These are phyloP conservation scores for Cheilosia urbana DNA, from an alignment of 2,888 invertebrate species.

Conservation along the genomic window DNA sequence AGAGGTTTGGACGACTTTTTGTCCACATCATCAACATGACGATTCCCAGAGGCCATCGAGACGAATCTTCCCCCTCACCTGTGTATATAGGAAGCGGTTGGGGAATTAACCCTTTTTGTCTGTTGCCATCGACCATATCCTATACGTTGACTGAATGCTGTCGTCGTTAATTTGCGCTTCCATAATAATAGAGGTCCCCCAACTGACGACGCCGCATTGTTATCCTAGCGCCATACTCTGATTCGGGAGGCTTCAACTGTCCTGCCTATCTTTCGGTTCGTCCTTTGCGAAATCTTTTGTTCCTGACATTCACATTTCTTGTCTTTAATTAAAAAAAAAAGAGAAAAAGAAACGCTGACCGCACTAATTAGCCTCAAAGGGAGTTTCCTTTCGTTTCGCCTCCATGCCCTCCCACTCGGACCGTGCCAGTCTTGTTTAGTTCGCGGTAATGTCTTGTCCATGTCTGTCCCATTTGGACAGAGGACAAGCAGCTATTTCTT, in stretches of 20 bases:
- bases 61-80: neutral
- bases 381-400: conserved; percentile 63
- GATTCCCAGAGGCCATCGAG: conserved; percentile 42
- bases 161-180: conserved; percentile 66
- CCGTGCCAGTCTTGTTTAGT: conserved; percentile 71
- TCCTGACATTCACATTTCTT: conserved; percentile 73
- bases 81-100: conserved; percentile 21
- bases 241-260: conserved; percentile 51
- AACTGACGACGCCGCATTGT: conserved; percentile 57
- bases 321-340: conserved; percentile 68
- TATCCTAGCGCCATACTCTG: conserved; percentile 45
- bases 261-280: conserved; percentile 61
- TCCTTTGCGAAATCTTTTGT: conserved; percentile 72
- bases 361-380: conserved; percentile 83
- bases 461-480: conserved; percentile 74
- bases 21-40: conserved; percentile 62
- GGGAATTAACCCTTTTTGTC: conserved; percentile 71
- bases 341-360: conserved; percentile 81
- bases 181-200: conserved; percentile 57
- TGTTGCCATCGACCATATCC: conserved; percentile 41
- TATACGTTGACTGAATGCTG: conserved; percentile 69
- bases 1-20: conserved; percentile 19
- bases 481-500: conserved; percentile 70
- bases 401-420: conserved; percentile 25
- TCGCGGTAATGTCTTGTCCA: conserved; percentile 76